phyloP scores from a whole-genome alignment of 2,888 invertebrate genomes.

The Drosophila anceps region DNA sequence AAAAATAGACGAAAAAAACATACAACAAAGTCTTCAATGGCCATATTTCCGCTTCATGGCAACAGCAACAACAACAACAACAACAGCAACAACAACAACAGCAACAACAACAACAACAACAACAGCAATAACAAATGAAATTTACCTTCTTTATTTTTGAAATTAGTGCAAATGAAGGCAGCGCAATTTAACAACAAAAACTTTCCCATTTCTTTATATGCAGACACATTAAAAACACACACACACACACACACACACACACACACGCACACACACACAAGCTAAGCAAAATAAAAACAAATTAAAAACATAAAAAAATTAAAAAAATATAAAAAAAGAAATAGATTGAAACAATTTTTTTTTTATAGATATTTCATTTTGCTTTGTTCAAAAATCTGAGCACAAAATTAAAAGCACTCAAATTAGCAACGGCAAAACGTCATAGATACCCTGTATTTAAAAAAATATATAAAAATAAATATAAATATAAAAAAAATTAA shows the following conservation, averaged over 20 bases:
- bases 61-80: background rate
- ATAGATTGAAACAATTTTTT: conserved; percentile 36
- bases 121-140: conserved; percentile 10
- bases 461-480: background rate
- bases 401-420: background rate
- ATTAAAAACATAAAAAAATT: conserved; percentile 9
- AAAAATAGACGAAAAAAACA: background rate
- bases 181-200: conserved; percentile 19
- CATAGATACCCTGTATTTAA: background rate
- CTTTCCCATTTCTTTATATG: conserved; percentile 34
- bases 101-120: conserved; percentile 29
- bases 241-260: background rate
- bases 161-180: conserved; percentile 37
- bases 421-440: too few relatives aligned
- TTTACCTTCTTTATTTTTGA: conserved; percentile 21
- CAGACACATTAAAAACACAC: conserved; percentile 11
- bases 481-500: background rate
- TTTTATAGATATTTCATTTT: conserved; percentile 48
- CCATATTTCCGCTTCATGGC: conserved; percentile 26
- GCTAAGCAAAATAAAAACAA: conserved; percentile 16
- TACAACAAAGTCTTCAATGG: conserved; percentile 15
- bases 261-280: background rate
- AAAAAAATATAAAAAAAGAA: conserved; percentile 10
- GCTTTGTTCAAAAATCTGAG: conserved; percentile 16
- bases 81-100: conserved; percentile 6